Base-by-base conservation (phyloP, 1,140 invertebrate genomes). In the Drosophila pseudoobscura region DNA sequence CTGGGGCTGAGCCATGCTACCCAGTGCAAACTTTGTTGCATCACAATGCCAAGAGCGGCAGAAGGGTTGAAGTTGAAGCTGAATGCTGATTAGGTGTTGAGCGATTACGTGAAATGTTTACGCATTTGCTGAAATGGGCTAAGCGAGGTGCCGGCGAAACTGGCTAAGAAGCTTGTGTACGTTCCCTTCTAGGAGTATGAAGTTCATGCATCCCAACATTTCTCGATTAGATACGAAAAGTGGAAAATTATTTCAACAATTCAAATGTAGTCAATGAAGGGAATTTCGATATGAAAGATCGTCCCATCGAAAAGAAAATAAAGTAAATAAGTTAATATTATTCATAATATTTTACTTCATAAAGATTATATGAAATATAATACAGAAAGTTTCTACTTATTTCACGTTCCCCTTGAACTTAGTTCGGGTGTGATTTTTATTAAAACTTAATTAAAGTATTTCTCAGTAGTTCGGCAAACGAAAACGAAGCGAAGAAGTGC, bases 401-500 rank as follows among this genome's bases (percentile, higher is more conserved):
- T 26, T 15, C 6, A 7, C 11, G 13, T n/a, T 35, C 9, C 6
- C 44, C 35, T 39, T 31, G 15, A 20, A 17, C 29, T 20, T 22
- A 15, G 26, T 43, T 26, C 22, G 41, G 43, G 39, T 50, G 60
- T 43, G 60, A 43, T 26, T 55, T 56, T 68, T 63, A 80, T 79
- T 57, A 58, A 85, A 83, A 85, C 85, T 85, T 80, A 83, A 83
- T 83, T 85, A 85, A 83, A 83, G 80, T 75, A 84, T 84, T 72
- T 83, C 74, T 51, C 57, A 66, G 54, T 84, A 83, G 61, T 75
- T 66, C 49, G 53, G 46, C 35, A 49, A 39, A 64, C 22, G 46
- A 61, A 22, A 60, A n/a, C 24, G 29, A 60, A 22, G 46, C 41
- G 17, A 47, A 22, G 46, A 43, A 58, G 54, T 26, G 66, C 31